phyloP scores from a whole-genome alignment of 1,140 invertebrate species.

The Charaxes varanes region DNA sequence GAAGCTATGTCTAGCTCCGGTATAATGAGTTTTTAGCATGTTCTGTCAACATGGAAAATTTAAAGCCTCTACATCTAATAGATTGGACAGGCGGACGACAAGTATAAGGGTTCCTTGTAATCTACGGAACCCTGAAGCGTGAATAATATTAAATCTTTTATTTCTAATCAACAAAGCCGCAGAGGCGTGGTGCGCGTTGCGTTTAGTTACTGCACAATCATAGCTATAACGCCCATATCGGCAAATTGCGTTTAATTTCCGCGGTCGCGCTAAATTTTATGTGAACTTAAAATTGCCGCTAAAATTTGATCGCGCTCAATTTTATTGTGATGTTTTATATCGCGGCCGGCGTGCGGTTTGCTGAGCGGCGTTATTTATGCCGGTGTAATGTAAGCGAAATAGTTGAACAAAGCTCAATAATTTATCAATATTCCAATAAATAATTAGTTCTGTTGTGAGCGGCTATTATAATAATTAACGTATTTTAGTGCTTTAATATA shows the following conservation, averaged over 20 bases:
- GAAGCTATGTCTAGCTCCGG: too few relatives aligned
- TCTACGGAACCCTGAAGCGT: too few relatives aligned
- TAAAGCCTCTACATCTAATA: too few relatives aligned
- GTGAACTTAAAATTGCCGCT: constrained; percentile 16
- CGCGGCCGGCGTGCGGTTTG: constrained; percentile 12
- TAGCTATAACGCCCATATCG: constrained; percentile 7
- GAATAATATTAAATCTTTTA: too few relatives aligned
- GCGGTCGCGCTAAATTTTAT: constrained; percentile 19
- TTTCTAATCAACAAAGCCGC: too few relatives aligned
- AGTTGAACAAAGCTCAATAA: constrained; percentile 19
- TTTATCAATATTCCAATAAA: constrained; percentile 21
- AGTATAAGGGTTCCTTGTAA: too few relatives aligned
- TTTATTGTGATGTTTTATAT: constrained; percentile 20
- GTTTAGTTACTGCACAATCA: constrained; percentile 1
- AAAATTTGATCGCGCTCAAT: constrained; percentile 14
- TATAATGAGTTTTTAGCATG: too few relatives aligned
- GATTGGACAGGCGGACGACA: too few relatives aligned
- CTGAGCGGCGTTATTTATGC: constrained; percentile 19
- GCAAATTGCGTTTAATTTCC: constrained; percentile 18
- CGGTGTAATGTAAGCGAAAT: constrained; percentile 15
- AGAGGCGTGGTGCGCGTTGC: background rate
- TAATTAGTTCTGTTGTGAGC: constrained; percentile 18
- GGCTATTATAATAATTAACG: constrained; percentile 13
- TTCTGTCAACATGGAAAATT: too few relatives aligned
- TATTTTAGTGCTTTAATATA: too few relatives aligned